Percentiles rank a stretch among this genome's conserved stretches.
Evolutionary conservation across 2,797 vertebrate genomes (phyloP).

Genomic region (Muraenolepis orangiensis): DNA sequence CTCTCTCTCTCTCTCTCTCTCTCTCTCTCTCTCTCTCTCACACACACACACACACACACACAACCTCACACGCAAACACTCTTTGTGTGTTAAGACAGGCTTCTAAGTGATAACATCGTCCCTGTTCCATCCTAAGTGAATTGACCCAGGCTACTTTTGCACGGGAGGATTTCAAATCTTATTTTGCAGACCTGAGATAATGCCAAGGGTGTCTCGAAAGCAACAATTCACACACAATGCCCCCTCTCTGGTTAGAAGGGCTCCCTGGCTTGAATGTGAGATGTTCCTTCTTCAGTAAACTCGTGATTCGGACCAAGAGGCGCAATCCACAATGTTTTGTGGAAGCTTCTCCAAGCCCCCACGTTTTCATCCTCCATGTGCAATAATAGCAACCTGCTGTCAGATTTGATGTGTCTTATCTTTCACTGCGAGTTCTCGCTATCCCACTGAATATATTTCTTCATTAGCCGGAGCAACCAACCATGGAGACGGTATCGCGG

Average conservation of each 20-base stretch:
- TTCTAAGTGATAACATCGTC: slow-evolving; percentile 32
- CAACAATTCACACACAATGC: slow-evolving; percentile 5
- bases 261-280: not conserved
- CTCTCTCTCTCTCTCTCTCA: not conserved
- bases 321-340: not conserved
- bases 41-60: slow-evolving; percentile 15
- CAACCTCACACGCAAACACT: not conserved
- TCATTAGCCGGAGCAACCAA: not conserved
- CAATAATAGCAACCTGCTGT: slow-evolving; percentile 2
- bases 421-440: not conserved
- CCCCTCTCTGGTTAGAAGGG: not conserved
- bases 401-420: not conserved
- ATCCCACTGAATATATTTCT: not conserved
- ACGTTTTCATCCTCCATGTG: not conserved
- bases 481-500: slow-evolving; percentile 1
- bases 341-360: not conserved
- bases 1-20: not conserved
- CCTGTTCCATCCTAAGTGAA: slow-evolving; percentile 13
- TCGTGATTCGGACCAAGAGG: not conserved
- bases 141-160: slow-evolving; percentile 6
- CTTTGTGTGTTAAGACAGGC: slow-evolving; percentile 21
- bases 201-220: not conserved
- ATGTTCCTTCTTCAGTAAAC: not conserved
- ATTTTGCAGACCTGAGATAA: slow-evolving; percentile 15
- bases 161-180: not conserved